These are phyloP conservation scores for Polyommatus icarus DNA, from an alignment of 2,888 invertebrate genomes.

Conservation along the genomic window DNA sequence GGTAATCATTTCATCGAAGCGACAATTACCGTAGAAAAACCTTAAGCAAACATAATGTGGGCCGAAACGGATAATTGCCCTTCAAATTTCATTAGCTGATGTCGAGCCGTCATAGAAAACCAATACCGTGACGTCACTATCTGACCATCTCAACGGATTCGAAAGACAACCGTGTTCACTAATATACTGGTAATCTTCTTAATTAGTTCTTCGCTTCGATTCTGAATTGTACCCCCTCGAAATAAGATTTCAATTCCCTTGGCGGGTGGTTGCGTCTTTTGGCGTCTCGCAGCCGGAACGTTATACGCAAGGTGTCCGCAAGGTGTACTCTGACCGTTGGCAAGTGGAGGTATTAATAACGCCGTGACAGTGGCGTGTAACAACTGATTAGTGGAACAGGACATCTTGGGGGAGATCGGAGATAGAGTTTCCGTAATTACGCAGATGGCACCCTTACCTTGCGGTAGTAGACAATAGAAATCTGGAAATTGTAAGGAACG, in stretches of 20 bases:
- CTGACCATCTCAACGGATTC: conserved; percentile 62
- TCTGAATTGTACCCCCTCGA: not conserved
- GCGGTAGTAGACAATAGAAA: not conserved
- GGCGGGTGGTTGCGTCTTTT: conserved; percentile 44
- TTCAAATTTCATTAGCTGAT: conserved; percentile 34
- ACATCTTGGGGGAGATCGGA: conserved; percentile 43
- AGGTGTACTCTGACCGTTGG: conserved; percentile 74
- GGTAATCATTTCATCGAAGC: conserved; percentile 18
- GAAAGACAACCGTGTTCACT: conserved; percentile 76
- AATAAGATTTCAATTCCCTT: conserved; percentile 37
- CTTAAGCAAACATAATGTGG: conserved; percentile 12
- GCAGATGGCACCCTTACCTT: conserved; percentile 21
- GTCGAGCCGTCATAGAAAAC: conserved; percentile 37
- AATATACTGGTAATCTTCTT: conserved; percentile 68
- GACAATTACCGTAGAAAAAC: conserved; percentile 18
- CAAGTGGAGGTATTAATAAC: conserved; percentile 54
- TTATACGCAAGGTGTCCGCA: conserved; percentile 73
- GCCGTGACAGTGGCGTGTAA: conserved; percentile 62
- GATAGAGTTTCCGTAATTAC: conserved; percentile 38
- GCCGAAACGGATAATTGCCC: conserved; percentile 12
- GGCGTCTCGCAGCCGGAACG: conserved; percentile 48
- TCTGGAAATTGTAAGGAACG: not conserved
- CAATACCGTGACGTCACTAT: conserved; percentile 54
- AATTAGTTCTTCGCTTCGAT: conserved; percentile 46
- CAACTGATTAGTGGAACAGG: conserved; percentile 68